Evolutionary conservation across 2,797 vertebrate species (phyloP).

Genomic region (Sebastes oblongus): DNA sequence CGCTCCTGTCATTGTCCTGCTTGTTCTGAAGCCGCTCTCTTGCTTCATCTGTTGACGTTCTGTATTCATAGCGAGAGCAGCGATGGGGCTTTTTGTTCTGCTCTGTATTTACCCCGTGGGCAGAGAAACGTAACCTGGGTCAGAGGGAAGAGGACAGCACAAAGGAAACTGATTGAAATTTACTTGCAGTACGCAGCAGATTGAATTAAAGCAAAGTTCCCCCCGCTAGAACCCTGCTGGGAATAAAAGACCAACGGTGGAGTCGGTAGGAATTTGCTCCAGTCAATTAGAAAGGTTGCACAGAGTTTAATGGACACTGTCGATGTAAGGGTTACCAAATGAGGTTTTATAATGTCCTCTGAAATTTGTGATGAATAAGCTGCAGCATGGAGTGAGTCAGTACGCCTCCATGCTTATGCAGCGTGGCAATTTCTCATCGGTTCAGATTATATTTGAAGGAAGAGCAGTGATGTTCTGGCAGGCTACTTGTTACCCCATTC

Average conservation of each 20-base stretch:
- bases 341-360: slow-evolving; percentile 43
- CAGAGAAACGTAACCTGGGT: slow-evolving; percentile 14
- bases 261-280: slow-evolving; percentile 31
- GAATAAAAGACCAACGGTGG: slow-evolving; percentile 46
- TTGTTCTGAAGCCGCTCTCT: background rate
- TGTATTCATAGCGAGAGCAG: slow-evolving; percentile 13
- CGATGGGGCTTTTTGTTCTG: background rate
- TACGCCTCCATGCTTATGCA: slow-evolving; percentile 55
- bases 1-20: slow-evolving; percentile 1
- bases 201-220: slow-evolving; percentile 55
- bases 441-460: slow-evolving; percentile 51
- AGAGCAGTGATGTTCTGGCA: slow-evolving; percentile 24
- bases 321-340: slow-evolving; percentile 32
- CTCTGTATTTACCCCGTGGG: slow-evolving; percentile 1
- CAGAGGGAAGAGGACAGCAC: slow-evolving; percentile 1
- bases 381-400: slow-evolving; percentile 58
- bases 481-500: slow-evolving; percentile 49
- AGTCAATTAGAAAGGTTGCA: slow-evolving; percentile 61
- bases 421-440: slow-evolving; percentile 48
- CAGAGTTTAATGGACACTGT: slow-evolving; percentile 59
- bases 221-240: slow-evolving; percentile 16
- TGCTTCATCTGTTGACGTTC: slow-evolving; percentile 6
- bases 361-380: slow-evolving; percentile 55
- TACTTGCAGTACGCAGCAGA: slow-evolving; percentile 43
- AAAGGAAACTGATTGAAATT: slow-evolving; percentile 43